These are phyloP conservation scores for Trachelus stipa DNA, from an alignment of 2,888 invertebrate genomes.

Conservation along the genomic window DNA sequence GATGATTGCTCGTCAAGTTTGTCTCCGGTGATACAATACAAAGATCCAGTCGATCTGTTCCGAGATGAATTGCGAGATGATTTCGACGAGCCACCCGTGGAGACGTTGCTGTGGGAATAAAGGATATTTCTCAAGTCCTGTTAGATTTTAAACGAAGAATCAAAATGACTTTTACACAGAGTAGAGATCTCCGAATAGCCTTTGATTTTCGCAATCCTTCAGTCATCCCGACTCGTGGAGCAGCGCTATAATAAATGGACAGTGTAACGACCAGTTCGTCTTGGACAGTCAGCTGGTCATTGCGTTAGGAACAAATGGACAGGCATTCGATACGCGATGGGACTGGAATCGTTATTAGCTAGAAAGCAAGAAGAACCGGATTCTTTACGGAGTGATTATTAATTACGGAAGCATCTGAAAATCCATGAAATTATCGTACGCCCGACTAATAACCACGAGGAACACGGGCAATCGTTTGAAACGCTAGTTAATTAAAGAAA, in stretches of 20 bases:
- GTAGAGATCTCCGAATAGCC: background rate
- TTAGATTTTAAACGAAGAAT: background rate
- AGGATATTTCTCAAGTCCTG: background rate
- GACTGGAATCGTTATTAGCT: slow-evolving; percentile 54
- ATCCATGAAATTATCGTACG: background rate
- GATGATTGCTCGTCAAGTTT: background rate
- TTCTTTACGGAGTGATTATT: slow-evolving; percentile 45
- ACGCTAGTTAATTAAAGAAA: background rate
- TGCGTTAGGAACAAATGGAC: background rate
- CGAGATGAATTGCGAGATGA: background rate
- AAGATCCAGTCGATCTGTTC: background rate
- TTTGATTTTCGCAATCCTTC: background rate
- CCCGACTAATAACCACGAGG: background rate
- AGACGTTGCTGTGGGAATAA: background rate
- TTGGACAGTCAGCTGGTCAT: background rate
- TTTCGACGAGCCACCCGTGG: background rate
- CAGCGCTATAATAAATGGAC: background rate
- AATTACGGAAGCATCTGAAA: slow-evolving; percentile 52
- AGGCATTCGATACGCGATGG: slow-evolving; percentile 31
- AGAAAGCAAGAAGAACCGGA: slow-evolving; percentile 56
- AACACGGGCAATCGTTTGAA: background rate
- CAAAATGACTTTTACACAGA: background rate
- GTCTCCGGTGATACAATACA: background rate
- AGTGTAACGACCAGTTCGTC: background rate
- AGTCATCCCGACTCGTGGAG: background rate